Conservation (phyloP, 2,888 invertebrate species). For the Leucozona laternaria region DNA sequence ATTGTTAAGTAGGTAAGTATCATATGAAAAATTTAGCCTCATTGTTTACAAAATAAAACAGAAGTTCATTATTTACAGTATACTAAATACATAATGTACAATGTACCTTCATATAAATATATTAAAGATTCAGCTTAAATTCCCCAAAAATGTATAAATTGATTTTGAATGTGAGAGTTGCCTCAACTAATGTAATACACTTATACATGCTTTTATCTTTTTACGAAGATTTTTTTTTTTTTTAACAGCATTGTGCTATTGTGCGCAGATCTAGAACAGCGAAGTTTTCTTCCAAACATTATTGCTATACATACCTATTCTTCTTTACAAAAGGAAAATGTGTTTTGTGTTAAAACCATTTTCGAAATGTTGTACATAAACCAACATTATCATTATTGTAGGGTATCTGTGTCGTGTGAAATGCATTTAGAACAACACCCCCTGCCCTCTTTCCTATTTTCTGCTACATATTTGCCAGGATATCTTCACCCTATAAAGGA, state of each 20-base stretch:
- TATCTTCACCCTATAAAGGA: neutral
- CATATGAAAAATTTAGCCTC: no score
- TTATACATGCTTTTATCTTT: neutral
- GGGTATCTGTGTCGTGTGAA: neutral
- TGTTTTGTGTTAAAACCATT: conserved; percentile 9
- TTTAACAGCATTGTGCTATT: neutral
- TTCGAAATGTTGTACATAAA: neutral
- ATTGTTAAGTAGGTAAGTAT: no score
- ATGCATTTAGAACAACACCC: conserved; percentile 11
- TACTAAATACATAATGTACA: no score
- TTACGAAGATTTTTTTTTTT: neutral
- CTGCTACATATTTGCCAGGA: conserved; percentile 14
- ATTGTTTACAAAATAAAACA: no score
- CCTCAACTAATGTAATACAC: neutral
- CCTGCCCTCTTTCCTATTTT: neutral
- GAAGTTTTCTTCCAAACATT: conserved; percentile 25
- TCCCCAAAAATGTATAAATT: neutral
- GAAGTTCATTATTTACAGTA: no score
- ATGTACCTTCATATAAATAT: neutral
- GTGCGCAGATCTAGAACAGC: conserved; percentile 39
- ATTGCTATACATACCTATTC: conserved; percentile 23
- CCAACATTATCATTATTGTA: neutral
- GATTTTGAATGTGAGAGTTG: neutral
- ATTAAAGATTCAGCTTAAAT: neutral
- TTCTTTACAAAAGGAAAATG: neutral